Evolutionary conservation across 2,888 invertebrate species (phyloP).

Genomic region (Leptura quadrifasciata): DNA sequence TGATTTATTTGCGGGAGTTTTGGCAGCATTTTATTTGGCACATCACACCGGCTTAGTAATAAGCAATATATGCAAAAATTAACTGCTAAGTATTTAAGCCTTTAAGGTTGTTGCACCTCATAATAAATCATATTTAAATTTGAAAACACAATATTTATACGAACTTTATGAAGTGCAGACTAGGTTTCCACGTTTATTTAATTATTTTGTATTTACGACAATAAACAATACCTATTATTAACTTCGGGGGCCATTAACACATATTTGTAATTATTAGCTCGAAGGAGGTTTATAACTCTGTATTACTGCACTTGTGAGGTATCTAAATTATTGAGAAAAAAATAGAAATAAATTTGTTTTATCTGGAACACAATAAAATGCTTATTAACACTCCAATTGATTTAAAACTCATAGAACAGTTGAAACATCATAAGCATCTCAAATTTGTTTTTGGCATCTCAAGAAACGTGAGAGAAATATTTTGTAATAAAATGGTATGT

Average conservation of each 20-base stretch:
- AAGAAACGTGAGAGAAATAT: no score
- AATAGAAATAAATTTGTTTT: no score
- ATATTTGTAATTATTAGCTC: conserved; percentile 4
- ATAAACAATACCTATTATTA: conserved; percentile 33
- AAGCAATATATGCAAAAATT: conserved; percentile 39
- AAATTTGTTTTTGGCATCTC: no score
- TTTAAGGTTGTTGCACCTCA: conserved; percentile 42
- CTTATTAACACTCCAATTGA: no score
- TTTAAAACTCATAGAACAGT: no score
- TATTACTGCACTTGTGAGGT: neutral
- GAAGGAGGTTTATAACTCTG: neutral
- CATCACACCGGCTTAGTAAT: conserved; percentile 45
- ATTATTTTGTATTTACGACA: conserved; percentile 31
- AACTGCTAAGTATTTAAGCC: conserved; percentile 16
- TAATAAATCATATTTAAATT: conserved; percentile 45
- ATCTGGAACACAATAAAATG: no score
- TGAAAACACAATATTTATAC: conserved; percentile 45
- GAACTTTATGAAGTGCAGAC: conserved; percentile 44
- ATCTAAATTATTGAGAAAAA: no score
- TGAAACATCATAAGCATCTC: no score
- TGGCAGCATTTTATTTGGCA: conserved; percentile 56
- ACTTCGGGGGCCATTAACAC: neutral
- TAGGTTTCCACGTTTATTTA: conserved; percentile 25
- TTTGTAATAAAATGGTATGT: no score
- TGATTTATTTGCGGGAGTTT: conserved; percentile 53